Conservation (phyloP, 2,888 invertebrate genomes). For the Conomelus anceps region DNA sequence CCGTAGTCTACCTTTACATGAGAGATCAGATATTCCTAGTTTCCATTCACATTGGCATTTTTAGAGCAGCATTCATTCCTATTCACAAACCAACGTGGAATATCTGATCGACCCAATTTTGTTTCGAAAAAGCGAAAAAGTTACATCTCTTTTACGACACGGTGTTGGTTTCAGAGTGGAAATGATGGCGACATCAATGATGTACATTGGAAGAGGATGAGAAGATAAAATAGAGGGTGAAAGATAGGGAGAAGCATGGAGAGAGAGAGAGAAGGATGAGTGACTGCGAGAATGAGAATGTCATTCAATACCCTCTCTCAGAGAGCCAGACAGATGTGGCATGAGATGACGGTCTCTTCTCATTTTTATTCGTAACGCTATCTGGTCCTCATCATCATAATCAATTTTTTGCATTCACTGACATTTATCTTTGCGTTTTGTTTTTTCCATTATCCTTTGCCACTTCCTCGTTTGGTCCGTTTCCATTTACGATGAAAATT, state of each 20-base stretch:
- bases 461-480: too few species aligned
- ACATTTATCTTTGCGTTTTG: neutral
- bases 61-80: neutral
- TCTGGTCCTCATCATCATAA: neutral
- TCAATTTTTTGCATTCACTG: neutral
- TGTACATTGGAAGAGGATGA: neutral
- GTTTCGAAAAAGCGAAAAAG: neutral
- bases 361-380: neutral
- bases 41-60: neutral
- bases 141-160: neutral
- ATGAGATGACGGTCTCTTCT: neutral
- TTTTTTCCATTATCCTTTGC: neutral
- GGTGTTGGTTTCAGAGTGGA: neutral
- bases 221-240: neutral
- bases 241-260: neutral
- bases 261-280: neutral
- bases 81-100: neutral
- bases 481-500: too few species aligned
- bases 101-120: neutral
- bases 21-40: neutral
- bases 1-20: too few species aligned
- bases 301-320: neutral
- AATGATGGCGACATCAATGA: neutral
- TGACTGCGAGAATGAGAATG: neutral
- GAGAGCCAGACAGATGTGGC: neutral